Conservation (phyloP, 2,797 vertebrate genomes). For the Martes flavigula region DNA sequence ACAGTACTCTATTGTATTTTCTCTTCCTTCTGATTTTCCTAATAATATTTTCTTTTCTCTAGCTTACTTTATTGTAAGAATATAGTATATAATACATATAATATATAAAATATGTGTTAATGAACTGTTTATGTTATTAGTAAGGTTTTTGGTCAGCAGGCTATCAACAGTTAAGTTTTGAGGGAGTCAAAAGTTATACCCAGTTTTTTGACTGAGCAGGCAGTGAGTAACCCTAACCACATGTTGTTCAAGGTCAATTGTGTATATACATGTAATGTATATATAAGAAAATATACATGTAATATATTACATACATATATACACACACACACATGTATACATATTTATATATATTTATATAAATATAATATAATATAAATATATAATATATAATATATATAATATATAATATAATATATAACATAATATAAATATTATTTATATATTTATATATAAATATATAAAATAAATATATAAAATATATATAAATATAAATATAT, state of each 20-base stretch:
- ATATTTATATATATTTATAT: background rate
- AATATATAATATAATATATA: no score
- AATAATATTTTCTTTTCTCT: background rate
- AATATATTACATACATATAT: background rate
- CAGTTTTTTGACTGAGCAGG: background rate
- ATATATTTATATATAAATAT: background rate
- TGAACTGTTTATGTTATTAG: background rate
- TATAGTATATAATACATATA: background rate
- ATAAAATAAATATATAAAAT: no score
- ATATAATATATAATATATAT: no score
- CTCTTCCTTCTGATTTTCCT: background rate
- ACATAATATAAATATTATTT: no score
- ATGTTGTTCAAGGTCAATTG: background rate
- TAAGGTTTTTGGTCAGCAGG: background rate
- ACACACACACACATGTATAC: no score
- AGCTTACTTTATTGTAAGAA: background rate
- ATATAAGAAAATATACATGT: background rate
- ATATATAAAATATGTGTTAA: background rate
- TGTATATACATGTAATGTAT: background rate
- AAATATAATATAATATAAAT: no score
- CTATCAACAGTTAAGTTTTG: background rate
- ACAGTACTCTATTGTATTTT: background rate
- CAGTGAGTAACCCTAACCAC: background rate
- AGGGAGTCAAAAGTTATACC: background rate
- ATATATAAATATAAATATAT: no score